Base-by-base conservation (phyloP, 1,140 invertebrate species). In the Drosophila jambulina region DNA sequence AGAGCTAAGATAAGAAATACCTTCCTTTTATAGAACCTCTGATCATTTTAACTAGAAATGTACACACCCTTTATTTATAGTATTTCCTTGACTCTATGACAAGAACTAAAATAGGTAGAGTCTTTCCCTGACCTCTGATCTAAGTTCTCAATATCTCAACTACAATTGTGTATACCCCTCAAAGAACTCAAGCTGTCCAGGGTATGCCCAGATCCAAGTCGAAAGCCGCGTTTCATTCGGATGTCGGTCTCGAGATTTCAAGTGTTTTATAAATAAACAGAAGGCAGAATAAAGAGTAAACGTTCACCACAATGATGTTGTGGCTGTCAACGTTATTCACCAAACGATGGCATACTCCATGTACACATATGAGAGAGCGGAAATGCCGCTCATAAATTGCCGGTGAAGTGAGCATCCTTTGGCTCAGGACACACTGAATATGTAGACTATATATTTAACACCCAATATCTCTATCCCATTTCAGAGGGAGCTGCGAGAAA, bases 401-500 rank as follows among this genome's bases (percentile, higher is more conserved):
- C 81, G 58, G 56, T 75, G 51, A 78, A 75, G 62, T 70, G 58
- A 23, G 32, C 75, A 34, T 34, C 29, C 32, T 21, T 34, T 13
- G 5, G 25, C 17, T 21, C 19, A 15, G 29, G 29, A 15, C 13
- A 17, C 8, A 34, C 21, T 21, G 64, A 57, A 69, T 70, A 64
- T 75, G 53, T 57, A 17, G 5, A 4, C 42, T 23, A 45, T 21
- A 45, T 21, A 21, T 21, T 7, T 43, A 43, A 43, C 3, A 1
- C 10, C 10, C 1, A 19, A 43, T 19, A n/a, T 64, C 23, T 53
- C n/a, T 70, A 23, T 63, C n/a, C 2, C 25, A 13, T 82, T 92
- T 42, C 79, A 92, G 91, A 91, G 86, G 91, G 86, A 91, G 80
- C 81, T 85, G 78, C 91, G 91, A 80, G 83, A 80, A 81, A 92